phyloP scores from a whole-genome alignment of 2,797 vertebrate genomes.

The Enteromius treurensis region DNA sequence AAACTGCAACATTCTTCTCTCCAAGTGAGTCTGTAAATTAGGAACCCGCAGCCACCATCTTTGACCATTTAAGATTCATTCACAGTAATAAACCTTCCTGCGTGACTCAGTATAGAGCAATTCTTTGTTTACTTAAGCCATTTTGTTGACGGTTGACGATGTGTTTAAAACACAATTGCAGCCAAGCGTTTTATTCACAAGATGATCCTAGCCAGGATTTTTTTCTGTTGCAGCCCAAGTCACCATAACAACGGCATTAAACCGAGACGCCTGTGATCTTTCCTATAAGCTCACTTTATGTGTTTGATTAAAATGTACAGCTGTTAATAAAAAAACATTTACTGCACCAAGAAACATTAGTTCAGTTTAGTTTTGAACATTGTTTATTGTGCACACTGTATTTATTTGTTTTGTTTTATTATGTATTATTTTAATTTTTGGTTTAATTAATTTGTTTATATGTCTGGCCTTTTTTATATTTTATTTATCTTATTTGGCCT shows the following conservation, averaged over 20 bases:
- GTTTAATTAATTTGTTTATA: neutral
- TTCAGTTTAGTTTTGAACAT: neutral
- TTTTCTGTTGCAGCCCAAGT: conserved; percentile 34
- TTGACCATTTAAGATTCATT: conserved; percentile 30
- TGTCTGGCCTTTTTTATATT: neutral
- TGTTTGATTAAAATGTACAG: conserved; percentile 49
- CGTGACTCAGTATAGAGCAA: conserved; percentile 54
- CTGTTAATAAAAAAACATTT: conserved; percentile 42
- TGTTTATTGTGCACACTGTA: neutral
- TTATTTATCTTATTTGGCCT: neutral
- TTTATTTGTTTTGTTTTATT: neutral
- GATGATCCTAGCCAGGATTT: conserved; percentile 43
- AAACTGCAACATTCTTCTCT: conserved; percentile 95
- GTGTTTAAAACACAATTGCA: conserved; percentile 40
- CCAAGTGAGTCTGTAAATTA: conserved; percentile 79
- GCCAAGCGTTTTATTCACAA: conserved; percentile 44
- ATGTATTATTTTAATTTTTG: neutral
- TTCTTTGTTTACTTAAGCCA: conserved; percentile 50
- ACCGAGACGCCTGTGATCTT: conserved; percentile 37
- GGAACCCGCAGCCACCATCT: neutral
- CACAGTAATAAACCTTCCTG: conserved; percentile 27
- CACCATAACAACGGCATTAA: conserved; percentile 48
- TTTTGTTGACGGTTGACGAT: conserved; percentile 18
- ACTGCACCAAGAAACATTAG: conserved; percentile 26
- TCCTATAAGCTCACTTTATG: conserved; percentile 3